These are phyloP conservation scores for Rhynchonycteris naso DNA, from an alignment of 2,797 vertebrate species.

Conservation along the genomic window DNA sequence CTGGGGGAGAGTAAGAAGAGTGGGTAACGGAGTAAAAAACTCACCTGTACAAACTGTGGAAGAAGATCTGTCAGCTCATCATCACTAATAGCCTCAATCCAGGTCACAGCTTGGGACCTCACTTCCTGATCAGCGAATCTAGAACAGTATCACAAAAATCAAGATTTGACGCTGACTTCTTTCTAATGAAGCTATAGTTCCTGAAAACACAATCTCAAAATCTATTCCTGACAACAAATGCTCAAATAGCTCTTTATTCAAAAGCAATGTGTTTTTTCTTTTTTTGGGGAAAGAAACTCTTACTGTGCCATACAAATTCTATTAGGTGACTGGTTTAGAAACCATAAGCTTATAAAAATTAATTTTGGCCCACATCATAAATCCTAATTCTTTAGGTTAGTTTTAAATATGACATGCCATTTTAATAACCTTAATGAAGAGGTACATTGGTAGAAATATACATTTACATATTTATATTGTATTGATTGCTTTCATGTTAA, in stretches of 20 bases:
- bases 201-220: conserved; percentile 49
- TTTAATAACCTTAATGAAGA: conserved; percentile 40
- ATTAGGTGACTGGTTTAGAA: neutral
- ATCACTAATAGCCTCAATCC: conserved; percentile 94
- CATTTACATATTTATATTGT: neutral
- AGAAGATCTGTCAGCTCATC: conserved; percentile 96
- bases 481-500: conserved; percentile 22
- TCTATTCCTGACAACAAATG: conserved; percentile 29
- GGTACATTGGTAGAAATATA: conserved; percentile 1
- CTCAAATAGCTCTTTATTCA: conserved; percentile 31
- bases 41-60: conserved; percentile 97
- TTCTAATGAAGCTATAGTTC: neutral
- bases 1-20: neutral
- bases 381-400: neutral
- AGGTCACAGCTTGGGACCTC: conserved; percentile 91
- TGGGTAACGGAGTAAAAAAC: conserved; percentile 21
- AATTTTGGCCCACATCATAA: conserved; percentile 37
- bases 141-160: conserved; percentile 67
- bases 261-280: neutral
- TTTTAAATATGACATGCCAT: conserved; percentile 49
- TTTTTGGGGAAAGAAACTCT: conserved; percentile 21
- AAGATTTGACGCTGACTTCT: conserved; percentile 29
- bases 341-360: conserved; percentile 38
- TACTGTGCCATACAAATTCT: conserved; percentile 15
- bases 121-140: conserved; percentile 98